Base-by-base conservation (phyloP, 2,797 vertebrate species). In the Chelidonichthys spinosus region DNA sequence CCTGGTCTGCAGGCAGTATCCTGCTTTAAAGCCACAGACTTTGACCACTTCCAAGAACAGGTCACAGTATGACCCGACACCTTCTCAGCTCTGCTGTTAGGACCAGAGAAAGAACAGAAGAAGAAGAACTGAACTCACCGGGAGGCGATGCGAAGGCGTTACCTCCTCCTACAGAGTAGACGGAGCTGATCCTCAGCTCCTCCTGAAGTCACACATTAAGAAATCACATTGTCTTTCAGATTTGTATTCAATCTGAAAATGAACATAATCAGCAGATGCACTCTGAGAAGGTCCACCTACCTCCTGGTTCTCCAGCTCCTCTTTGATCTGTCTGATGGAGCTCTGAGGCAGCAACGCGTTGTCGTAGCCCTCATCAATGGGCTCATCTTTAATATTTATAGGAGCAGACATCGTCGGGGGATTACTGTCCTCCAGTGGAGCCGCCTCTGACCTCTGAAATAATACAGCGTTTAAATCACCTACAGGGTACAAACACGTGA, bases 351-450 rank as follows among this genome's bases (percentile, higher is more conserved):
- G 94, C 89, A 99, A 90, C 74, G 98, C 97, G 88, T 96, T 96
- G 83, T 97, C 96, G 74, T 99, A 99, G 86, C 97, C 98, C 90
- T 99, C 98, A 89, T 99, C 98, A 88, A 98, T 95, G 74, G 98
- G 98, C 91, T 99, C 98, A 76, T 99, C 97, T 93, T 99, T 99
- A 90, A 99, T 97, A 89, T 95, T 97, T 90, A 97, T 79, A 15
- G 66, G 67, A 0, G 90, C 81, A 60, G 86, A 82, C 50, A 53
- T 11, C 2, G 59, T 35, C 0, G 72, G 80, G 15, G 80, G 84
- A 75, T 83, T 87, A 42, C 81, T 79, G 63, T 87, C 87, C 74
- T 86, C 87, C 18, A 74, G 35, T 0, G 84, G 87, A 65, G 84
- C 83, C 0, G 69, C 68, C 50, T 78, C 85, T 32, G 89, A 86